Percentiles rank a stretch among this genome's conserved stretches.
Evolutionary conservation across 2,113 vertebrate genomes (phyloP).

Genomic region (Rhinolophus sinicus): DNA sequence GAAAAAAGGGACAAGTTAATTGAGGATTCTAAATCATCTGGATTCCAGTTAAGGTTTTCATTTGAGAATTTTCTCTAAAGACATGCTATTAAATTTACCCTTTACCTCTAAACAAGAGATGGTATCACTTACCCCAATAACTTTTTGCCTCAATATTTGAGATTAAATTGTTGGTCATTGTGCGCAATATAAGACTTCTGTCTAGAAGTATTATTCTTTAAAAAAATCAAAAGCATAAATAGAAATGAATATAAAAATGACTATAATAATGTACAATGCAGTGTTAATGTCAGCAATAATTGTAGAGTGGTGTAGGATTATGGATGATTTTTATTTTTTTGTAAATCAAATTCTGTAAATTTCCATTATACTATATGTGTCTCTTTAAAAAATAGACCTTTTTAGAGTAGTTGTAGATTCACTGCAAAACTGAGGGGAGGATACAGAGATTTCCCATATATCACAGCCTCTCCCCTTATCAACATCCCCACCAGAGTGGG

Average conservation of each 20-base stretch:
- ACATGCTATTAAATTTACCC: not conserved
- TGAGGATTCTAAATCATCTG: not conserved
- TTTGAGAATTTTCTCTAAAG: not conserved
- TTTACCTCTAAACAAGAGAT: not conserved
- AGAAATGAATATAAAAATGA: not conserved
- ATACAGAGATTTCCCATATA: not conserved
- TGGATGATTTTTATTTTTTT: not conserved
- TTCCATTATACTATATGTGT: not conserved
- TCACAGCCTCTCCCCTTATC: not conserved
- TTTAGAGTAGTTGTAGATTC: not conserved
- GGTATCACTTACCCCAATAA: not conserved
- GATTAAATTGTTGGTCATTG: not conserved
- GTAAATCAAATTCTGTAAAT: not conserved
- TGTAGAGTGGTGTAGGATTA: not conserved
- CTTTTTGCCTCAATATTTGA: not conserved
- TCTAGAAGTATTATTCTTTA: not conserved
- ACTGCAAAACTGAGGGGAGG: not conserved
- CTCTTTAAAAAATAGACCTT: not conserved
- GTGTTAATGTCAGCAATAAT: not conserved
- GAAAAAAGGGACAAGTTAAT: not conserved
- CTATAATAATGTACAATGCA: not conserved
- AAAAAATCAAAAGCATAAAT: not conserved
- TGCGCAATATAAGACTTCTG: not conserved
- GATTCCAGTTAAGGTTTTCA: not conserved
- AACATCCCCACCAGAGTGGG: not conserved